Evolutionary conservation across 2,888 invertebrate species (phyloP), one percentile per base, ranked within the genome.

Genomic region (Cantharis rufa): DNA sequence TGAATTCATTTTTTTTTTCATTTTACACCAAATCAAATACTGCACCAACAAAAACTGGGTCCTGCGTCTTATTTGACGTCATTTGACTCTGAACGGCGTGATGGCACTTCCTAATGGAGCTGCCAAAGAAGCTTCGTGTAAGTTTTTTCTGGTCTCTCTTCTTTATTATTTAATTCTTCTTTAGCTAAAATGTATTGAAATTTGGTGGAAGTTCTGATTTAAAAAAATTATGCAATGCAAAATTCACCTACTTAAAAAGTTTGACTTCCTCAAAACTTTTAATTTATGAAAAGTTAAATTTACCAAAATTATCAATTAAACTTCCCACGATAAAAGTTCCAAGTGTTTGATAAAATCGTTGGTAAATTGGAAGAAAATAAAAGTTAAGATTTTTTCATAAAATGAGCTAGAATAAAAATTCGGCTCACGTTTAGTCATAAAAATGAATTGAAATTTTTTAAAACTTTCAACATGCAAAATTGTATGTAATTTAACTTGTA

Each of bases 381-480:
- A 48, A 48, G 48, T 48, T 48, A 48, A 48, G 48, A 48, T 48
- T 48, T 27, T 68, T 28, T 68, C 13, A 68, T 68, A 24, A 68
- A 68, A 68, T n/a, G 13, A 5, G 4, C 28, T 27, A 5, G 27
- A 27, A 24, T 15, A 68, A 15, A 70, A 10, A 70, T 70, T 32
- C 21, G 61, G 16, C 61, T 70, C 71, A 71, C 71, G 71, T 71
- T 71, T n/a, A 62, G 15, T 10, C 63, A 71, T 71, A 71, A 71
- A 71, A 71, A 71, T 63, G 62, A 70, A 70, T 66, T 18, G 64
- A 70, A 62, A 62, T 70, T 18, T 21, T 70, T 69, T 71, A 62
- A 70, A 71, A 71, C 63, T 71, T 71, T 21, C 48, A 48, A n/a
- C 48, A 48, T 48, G n/a, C 48, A 48, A 48, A 48, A 48, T 48